Percentiles rank a stretch among this genome's conserved stretches.
These are phyloP conservation scores for Rotaria macrura DNA, from an alignment of 2,888 invertebrate species.

Conservation along the genomic window DNA sequence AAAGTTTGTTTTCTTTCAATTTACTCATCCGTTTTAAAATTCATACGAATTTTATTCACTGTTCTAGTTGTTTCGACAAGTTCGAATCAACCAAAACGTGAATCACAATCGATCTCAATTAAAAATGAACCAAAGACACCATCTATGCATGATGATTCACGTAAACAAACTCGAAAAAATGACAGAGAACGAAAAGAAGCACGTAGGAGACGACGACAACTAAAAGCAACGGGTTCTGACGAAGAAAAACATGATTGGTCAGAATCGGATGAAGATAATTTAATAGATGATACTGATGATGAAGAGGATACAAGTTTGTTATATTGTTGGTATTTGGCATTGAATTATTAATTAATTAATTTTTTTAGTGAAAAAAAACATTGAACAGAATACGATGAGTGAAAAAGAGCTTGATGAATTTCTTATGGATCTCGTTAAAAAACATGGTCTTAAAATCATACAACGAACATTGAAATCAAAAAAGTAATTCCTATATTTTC, in stretches of 20 bases:
- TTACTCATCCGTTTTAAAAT: neutral
- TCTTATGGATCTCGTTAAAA: constrained; percentile 22
- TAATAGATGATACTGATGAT: neutral
- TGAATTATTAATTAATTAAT: neutral
- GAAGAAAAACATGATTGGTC: neutral
- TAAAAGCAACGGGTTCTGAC: neutral
- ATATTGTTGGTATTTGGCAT: too few relatives aligned
- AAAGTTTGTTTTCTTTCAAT: neutral
- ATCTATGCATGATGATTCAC: neutral
- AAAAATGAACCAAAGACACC: neutral
- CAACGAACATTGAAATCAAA: neutral
- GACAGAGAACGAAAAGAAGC: neutral
- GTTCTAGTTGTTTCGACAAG: neutral
- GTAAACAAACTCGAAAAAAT: neutral
- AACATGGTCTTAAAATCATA: constrained; percentile 19
- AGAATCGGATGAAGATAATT: neutral
- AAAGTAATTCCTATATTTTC: neutral
- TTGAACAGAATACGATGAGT: neutral
- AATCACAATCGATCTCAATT: neutral
- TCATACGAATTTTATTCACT: neutral
- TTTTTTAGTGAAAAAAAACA: neutral
- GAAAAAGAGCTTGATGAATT: constrained; percentile 28
- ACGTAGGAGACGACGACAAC: neutral
- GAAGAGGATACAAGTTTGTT: neutral
- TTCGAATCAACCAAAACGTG: too few relatives aligned